phyloP scores from a whole-genome alignment of 2,888 invertebrate species.

The Eupithecia abbreviata region DNA sequence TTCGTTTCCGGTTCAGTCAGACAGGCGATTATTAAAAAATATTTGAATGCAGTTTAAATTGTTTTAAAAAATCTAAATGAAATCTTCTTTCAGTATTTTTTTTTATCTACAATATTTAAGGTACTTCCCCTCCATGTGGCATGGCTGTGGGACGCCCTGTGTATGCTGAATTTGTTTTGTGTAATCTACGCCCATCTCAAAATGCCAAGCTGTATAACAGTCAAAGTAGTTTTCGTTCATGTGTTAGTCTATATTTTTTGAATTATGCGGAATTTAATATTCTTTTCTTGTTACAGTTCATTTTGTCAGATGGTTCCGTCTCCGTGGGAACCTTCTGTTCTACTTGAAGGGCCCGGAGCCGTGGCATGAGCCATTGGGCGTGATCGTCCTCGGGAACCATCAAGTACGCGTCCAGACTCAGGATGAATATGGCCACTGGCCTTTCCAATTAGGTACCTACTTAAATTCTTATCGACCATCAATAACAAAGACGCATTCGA shows the following conservation, averaged over 20 bases:
- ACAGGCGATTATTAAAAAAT: no score
- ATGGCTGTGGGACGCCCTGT: no score
- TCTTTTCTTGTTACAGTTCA: conserved; percentile 57
- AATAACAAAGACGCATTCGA: background rate
- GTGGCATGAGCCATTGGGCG: conserved; percentile 93
- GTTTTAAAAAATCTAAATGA: no score
- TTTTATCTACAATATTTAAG: no score
- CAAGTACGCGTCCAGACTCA: conserved; percentile 86
- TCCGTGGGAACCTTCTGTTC: conserved; percentile 96
- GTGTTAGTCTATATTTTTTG: background rate
- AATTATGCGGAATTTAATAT: background rate
- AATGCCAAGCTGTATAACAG: no score
- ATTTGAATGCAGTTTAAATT: no score
- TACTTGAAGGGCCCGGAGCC: conserved; percentile 95
- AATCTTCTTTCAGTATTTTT: no score
- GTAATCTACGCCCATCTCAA: no score
- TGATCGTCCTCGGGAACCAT: conserved; percentile 95
- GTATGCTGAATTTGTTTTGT: no score
- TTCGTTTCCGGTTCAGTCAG: no score
- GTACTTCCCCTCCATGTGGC: no score
- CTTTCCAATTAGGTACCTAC: conserved; percentile 91
- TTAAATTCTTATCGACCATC: background rate
- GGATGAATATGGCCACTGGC: conserved; percentile 89
- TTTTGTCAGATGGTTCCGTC: conserved; percentile 89
- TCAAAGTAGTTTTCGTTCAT: background rate